Conservation (phyloP, 2,113 vertebrate species). For the Vireo altiloquus region DNA sequence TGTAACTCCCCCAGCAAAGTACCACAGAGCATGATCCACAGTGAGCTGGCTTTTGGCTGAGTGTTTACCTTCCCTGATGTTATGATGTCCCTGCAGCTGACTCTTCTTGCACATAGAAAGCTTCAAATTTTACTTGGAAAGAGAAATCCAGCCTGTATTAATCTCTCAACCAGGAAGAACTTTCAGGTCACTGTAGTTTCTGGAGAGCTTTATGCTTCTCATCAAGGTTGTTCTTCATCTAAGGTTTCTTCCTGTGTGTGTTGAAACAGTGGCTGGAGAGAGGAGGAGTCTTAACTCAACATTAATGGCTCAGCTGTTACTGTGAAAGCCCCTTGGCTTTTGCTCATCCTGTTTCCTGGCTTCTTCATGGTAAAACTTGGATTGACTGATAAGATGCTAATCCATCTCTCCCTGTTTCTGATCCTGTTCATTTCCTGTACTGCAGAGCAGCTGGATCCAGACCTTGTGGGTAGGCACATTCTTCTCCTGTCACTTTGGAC, state of each 20-base stretch:
- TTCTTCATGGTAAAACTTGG: constrained; percentile 8
- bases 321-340: neutral
- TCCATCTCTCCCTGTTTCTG: constrained; percentile 17
- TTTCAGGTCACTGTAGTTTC: neutral
- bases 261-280: neutral
- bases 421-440: constrained; percentile 39
- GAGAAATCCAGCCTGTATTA: neutral
- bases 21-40: neutral
- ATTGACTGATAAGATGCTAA: constrained; percentile 27
- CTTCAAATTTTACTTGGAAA: neutral
- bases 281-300: neutral
- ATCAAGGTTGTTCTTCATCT: neutral
- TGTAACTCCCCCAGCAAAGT: neutral
- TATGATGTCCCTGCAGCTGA: neutral
- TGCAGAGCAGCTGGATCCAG: constrained; percentile 11
- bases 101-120: neutral
- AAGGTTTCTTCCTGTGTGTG: neutral
- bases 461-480: neutral
- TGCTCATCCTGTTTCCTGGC: neutral
- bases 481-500: neutral
- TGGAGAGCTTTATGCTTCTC: neutral
- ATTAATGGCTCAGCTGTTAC: neutral
- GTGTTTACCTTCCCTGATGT: neutral
- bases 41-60: neutral
- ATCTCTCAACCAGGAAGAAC: neutral